phyloP scores from a whole-genome alignment of 1,140 invertebrate species.

The Bombus consobrinus region DNA sequence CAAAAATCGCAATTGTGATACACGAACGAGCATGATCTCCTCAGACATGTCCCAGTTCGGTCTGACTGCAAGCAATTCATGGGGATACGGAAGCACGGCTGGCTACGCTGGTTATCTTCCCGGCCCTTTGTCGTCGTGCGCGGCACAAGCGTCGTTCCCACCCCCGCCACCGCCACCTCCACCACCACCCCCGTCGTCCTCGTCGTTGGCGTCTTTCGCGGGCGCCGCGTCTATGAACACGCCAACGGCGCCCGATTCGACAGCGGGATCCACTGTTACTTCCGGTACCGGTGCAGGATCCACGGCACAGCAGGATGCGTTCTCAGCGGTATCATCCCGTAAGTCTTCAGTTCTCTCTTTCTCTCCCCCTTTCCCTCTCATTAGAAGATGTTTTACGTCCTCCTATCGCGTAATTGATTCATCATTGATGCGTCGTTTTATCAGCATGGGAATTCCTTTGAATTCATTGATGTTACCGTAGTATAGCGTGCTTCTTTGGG shows the following conservation, averaged over 20 bases:
- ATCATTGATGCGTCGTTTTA: neutral
- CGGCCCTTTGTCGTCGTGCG: conserved; percentile 84
- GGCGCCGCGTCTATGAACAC: conserved; percentile 79
- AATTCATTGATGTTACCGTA: too few species aligned
- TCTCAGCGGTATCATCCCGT: conserved; percentile 78
- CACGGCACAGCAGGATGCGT: conserved; percentile 77
- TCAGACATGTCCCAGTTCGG: conserved; percentile 91
- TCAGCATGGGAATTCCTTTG: neutral
- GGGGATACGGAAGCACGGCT: conserved; percentile 91
- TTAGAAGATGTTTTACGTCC: too few species aligned
- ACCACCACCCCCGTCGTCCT: conserved; percentile 87
- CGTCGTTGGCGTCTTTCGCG: conserved; percentile 82
- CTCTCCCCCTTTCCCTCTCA: neutral
- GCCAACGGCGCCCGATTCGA: conserved; percentile 87
- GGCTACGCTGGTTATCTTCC: conserved; percentile 91
- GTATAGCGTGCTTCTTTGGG: too few species aligned
- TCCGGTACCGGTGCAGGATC: conserved; percentile 73
- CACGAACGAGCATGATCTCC: conserved; percentile 38
- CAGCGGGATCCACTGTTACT: conserved; percentile 83
- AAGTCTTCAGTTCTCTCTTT: conserved; percentile 59
- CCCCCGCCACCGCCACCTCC: conserved; percentile 82
- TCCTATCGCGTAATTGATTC: neutral
- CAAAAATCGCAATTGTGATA: conserved; percentile 6
- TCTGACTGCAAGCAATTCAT: conserved; percentile 90
- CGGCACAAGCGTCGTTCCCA: conserved; percentile 86